Conservation (phyloP, 2,113 vertebrate genomes). For the Nicator chloris region DNA sequence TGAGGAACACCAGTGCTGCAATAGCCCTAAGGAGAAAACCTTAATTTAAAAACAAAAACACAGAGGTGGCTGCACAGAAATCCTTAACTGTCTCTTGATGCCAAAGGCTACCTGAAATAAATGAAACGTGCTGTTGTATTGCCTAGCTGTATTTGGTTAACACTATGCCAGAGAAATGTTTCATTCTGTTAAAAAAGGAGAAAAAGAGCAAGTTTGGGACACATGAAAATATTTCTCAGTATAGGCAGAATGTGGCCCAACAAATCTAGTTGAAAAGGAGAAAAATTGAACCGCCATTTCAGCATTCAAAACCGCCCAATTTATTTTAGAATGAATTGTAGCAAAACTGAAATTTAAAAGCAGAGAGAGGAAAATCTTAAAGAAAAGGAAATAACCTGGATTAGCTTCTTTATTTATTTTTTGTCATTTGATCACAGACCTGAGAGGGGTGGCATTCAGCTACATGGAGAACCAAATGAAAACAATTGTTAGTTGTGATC, state of each 20-base stretch:
- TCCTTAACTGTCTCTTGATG: neutral
- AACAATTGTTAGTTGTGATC: neutral
- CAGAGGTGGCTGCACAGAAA: neutral
- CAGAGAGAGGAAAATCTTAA: neutral
- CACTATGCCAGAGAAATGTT: neutral
- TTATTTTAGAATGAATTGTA: neutral
- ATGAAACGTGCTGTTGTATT: neutral
- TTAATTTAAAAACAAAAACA: conserved; percentile 32
- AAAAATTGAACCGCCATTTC: neutral
- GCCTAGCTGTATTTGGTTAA: neutral
- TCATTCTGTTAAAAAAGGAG: neutral
- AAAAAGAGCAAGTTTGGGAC: neutral
- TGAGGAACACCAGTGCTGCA: neutral
- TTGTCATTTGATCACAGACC: neutral
- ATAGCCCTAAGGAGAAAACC: neutral
- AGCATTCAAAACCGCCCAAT: neutral
- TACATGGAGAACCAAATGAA: neutral
- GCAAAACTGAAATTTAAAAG: neutral
- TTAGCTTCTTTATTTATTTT: neutral
- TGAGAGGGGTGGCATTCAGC: accelerated
- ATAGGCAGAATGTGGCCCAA: neutral
- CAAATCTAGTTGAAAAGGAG: neutral
- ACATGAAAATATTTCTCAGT: neutral
- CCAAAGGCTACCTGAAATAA: neutral
- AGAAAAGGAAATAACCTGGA: neutral